Evolutionary conservation across 2,888 invertebrate genomes (phyloP).

Genomic region (Bimastos eiseni): DNA sequence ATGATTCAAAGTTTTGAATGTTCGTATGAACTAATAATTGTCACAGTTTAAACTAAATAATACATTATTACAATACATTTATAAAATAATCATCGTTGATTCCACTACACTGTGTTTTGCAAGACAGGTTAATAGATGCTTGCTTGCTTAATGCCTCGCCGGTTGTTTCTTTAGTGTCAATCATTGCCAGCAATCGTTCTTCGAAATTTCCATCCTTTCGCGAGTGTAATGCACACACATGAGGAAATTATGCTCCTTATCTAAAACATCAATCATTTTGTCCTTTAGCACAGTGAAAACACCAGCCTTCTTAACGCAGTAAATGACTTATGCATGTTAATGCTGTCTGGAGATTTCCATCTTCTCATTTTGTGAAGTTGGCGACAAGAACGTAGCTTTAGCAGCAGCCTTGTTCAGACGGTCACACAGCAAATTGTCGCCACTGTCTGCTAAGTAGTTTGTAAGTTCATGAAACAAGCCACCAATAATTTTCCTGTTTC

Average conservation of each 20-base stretch:
- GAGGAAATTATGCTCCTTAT: neutral
- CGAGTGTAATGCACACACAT: neutral
- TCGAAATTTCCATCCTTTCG: neutral
- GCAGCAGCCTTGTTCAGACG: neutral
- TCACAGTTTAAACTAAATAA: too few relatives aligned
- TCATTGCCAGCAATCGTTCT: neutral
- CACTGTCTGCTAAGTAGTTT: neutral
- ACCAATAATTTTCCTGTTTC: neutral
- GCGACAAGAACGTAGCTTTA: neutral
- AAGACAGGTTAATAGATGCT: neutral
- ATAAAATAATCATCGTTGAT: neutral
- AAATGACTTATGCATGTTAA: neutral
- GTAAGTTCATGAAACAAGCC: neutral
- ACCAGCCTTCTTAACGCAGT: too few relatives aligned
- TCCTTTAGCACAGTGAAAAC: neutral
- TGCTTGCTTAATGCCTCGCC: neutral
- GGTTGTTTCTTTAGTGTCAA: neutral
- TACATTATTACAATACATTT: neutral
- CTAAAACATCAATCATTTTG: neutral
- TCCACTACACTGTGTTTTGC: neutral
- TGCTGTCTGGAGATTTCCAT: neutral
- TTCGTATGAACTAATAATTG: too few relatives aligned
- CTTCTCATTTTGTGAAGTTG: neutral
- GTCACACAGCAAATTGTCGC: neutral
- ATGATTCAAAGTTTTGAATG: too few relatives aligned